Percentiles rank a stretch among this genome's conserved stretches.
These are phyloP conservation scores for Serranus cabrilla DNA, from an alignment of 2,797 vertebrate genomes.

Conservation along the genomic window DNA sequence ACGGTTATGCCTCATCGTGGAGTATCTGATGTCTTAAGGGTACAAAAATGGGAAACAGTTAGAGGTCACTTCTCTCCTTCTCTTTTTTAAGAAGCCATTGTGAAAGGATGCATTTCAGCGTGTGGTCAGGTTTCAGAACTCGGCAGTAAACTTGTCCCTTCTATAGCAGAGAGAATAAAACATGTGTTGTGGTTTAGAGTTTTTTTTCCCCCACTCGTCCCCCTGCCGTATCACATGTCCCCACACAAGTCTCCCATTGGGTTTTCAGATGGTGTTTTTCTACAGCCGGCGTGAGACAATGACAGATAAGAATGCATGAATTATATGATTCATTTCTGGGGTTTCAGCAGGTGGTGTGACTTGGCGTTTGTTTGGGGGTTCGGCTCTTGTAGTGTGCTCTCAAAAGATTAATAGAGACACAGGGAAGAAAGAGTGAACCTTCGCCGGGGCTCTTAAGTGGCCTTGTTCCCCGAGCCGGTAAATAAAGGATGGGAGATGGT, in stretches of 20 bases:
- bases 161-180: slow-evolving; percentile 67
- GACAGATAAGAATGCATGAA: slow-evolving; percentile 74
- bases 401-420: slow-evolving; percentile 81
- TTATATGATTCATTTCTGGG: slow-evolving; percentile 78
- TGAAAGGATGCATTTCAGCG: slow-evolving; percentile 53
- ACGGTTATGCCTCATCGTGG: slow-evolving; percentile 16
- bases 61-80: slow-evolving; percentile 63
- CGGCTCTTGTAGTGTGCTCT: slow-evolving; percentile 64
- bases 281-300: slow-evolving; percentile 58
- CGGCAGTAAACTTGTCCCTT: slow-evolving; percentile 56
- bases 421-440: slow-evolving; percentile 69
- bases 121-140: slow-evolving; percentile 66
- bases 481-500: slow-evolving; percentile 78
- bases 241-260: slow-evolving; percentile 64
- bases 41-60: slow-evolving; percentile 54
- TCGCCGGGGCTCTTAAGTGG: slow-evolving; percentile 77
- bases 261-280: slow-evolving; percentile 68
- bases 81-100: slow-evolving; percentile 48
- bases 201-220: slow-evolving; percentile 21
- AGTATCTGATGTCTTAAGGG: slow-evolving; percentile 55
- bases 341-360: slow-evolving; percentile 76
- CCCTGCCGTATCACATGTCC: slow-evolving; percentile 66
- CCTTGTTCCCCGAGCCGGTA: slow-evolving; percentile 73
- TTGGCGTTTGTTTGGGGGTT: slow-evolving; percentile 70
- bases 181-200: slow-evolving; percentile 71